Conservation (phyloP, 2,113 vertebrate species). For the Sceloporus tristichus region DNA sequence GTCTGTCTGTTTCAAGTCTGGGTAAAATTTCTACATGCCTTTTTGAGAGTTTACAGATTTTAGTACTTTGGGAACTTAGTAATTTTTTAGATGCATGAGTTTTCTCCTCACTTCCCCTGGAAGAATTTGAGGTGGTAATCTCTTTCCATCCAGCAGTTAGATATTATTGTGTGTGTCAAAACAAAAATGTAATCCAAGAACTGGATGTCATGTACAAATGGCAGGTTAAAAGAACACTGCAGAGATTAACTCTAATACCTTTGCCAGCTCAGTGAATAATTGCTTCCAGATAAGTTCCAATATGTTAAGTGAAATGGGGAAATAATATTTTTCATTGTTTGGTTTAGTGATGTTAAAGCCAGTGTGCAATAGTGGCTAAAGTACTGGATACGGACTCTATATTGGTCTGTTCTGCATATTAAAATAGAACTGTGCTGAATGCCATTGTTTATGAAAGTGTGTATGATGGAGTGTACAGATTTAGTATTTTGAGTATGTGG, state of each 20-base stretch:
- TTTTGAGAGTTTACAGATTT: slow-evolving; percentile 37
- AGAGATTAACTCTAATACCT: slow-evolving; percentile 64
- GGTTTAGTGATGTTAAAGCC: neutral
- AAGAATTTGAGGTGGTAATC: slow-evolving; percentile 58
- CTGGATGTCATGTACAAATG: slow-evolving; percentile 60
- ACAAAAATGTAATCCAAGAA: slow-evolving; percentile 65
- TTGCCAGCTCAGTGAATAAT: slow-evolving; percentile 53
- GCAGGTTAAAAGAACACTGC: slow-evolving; percentile 59
- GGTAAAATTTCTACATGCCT: slow-evolving; percentile 37
- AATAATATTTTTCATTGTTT: slow-evolving; percentile 21
- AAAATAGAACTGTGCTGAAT: neutral
- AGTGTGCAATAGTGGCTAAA: neutral
- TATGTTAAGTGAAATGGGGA: slow-evolving; percentile 19
- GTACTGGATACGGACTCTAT: neutral
- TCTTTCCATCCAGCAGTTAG: slow-evolving; percentile 64
- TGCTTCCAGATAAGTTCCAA: slow-evolving; percentile 56
- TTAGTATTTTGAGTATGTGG: no score
- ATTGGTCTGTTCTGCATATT: neutral
- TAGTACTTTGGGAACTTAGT: slow-evolving; percentile 3
- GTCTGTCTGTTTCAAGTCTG: no score
- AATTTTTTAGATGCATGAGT: neutral
- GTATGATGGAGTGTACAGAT: no score
- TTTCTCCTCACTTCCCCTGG: neutral
- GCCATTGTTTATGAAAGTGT: no score
- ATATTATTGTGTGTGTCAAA: slow-evolving; percentile 69